Conservation (phyloP, 2,113 vertebrate genomes). For the Peucedramus taeniatus region DNA sequence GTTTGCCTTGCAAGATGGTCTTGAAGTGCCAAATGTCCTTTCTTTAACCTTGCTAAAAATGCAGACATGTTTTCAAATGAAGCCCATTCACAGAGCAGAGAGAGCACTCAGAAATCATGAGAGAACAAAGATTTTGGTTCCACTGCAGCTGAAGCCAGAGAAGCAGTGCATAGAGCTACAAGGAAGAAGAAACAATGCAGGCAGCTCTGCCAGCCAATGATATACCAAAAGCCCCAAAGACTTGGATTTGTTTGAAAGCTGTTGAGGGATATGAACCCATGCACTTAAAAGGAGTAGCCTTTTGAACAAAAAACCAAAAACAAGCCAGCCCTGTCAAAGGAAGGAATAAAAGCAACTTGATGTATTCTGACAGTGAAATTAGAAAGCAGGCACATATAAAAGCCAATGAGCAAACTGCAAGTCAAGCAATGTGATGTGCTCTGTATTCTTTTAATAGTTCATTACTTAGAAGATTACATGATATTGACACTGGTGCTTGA, state of each 20-base stretch:
- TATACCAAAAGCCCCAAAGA: neutral
- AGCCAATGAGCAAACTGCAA: conserved; percentile 1
- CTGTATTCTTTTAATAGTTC: neutral
- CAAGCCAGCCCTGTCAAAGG: neutral
- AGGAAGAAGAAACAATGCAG: neutral
- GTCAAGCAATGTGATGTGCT: neutral
- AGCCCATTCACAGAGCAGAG: neutral
- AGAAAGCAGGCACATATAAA: neutral
- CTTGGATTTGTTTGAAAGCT: conserved; percentile 3
- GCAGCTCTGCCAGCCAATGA: neutral
- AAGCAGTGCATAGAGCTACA: neutral
- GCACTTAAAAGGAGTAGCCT: neutral
- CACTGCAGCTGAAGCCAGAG: neutral
- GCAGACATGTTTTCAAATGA: neutral
- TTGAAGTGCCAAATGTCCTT: neutral
- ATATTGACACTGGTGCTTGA: conserved; percentile 10
- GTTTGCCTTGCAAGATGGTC: neutral
- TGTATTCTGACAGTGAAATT: neutral
- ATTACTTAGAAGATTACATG: conserved; percentile 8
- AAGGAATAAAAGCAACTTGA: conserved; percentile 4
- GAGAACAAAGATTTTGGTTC: neutral
- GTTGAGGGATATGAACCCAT: neutral
- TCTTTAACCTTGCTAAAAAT: neutral
- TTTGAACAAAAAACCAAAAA: neutral
- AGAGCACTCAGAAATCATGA: neutral